phyloP scores from a whole-genome alignment of 2,888 invertebrate genomes.

The Lochmaea capreae region DNA sequence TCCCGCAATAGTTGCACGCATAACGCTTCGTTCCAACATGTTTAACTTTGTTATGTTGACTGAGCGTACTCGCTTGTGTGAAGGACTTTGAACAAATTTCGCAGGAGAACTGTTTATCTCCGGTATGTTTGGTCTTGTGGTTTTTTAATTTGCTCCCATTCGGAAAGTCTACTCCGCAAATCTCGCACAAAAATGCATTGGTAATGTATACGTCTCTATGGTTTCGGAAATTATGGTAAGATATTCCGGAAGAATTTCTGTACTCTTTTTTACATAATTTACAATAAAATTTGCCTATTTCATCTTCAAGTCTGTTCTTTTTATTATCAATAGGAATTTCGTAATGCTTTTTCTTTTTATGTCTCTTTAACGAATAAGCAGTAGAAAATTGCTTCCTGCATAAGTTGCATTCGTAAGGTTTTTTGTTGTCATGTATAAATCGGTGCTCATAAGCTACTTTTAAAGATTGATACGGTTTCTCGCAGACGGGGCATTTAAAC shows the following conservation, averaged over 20 bases:
- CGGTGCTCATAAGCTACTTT: neutral
- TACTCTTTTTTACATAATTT: conserved; percentile 44
- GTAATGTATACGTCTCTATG: conserved; percentile 35
- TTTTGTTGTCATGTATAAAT: neutral
- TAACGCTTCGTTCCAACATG: conserved; percentile 61
- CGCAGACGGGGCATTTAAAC: conserved; percentile 31
- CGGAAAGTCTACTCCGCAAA: conserved; percentile 37
- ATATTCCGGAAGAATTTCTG: conserved; percentile 54
- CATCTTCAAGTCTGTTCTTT: too few species aligned
- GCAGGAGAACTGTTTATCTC: conserved; percentile 25
- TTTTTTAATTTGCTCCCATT: conserved; percentile 7
- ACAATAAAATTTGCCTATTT: conserved; percentile 60
- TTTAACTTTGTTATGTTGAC: conserved; percentile 47
- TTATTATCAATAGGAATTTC: conserved; percentile 55
- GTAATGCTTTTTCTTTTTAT: conserved; percentile 42
- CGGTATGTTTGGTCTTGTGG: conserved; percentile 36
- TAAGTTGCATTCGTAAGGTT: neutral
- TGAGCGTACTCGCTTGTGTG: conserved; percentile 45
- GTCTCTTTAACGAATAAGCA: neutral
- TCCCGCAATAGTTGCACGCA: conserved; percentile 56
- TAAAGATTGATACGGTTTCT: neutral
- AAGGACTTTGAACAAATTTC: conserved; percentile 39
- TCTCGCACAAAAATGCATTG: conserved; percentile 55
- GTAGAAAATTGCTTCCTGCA: neutral
- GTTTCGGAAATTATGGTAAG: conserved; percentile 55